Percentiles rank a stretch among this genome's conserved stretches.
Evolutionary conservation across 2,113 vertebrate genomes (phyloP).

Genomic region (Urocitellus parryii): DNA sequence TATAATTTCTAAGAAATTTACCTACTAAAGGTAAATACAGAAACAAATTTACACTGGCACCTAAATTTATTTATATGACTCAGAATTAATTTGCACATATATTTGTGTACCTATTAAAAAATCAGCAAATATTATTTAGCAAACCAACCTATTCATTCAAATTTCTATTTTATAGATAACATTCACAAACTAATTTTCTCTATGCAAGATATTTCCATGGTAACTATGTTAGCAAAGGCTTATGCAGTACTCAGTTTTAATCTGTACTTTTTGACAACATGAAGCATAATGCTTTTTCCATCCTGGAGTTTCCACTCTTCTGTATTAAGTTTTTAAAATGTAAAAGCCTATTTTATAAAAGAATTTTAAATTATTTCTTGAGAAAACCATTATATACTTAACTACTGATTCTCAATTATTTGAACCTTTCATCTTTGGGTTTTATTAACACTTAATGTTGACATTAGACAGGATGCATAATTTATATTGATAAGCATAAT

Average conservation of each 20-base stretch:
- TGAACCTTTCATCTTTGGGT: slow-evolving; percentile 60
- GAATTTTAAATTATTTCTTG: slow-evolving; percentile 71
- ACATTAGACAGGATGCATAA: background rate
- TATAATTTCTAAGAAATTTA: slow-evolving; percentile 36
- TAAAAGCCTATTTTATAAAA: slow-evolving; percentile 59
- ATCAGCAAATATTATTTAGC: slow-evolving; percentile 13
- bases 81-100: background rate
- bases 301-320: slow-evolving; percentile 39
- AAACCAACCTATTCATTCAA: slow-evolving; percentile 65
- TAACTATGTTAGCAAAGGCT: slow-evolving; percentile 47
- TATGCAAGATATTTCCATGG: slow-evolving; percentile 62
- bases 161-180: slow-evolving; percentile 74
- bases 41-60: slow-evolving; percentile 31
- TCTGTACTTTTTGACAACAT: slow-evolving; percentile 76
- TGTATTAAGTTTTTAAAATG: slow-evolving; percentile 46
- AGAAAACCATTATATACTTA: slow-evolving; percentile 56
- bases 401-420: slow-evolving; percentile 44
- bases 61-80: slow-evolving; percentile 5
- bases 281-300: slow-evolving; percentile 68
- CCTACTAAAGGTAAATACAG: slow-evolving; percentile 20
- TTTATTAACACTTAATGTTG: slow-evolving; percentile 19
- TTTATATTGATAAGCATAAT: background rate
- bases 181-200: slow-evolving; percentile 59
- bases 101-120: background rate
- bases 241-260: slow-evolving; percentile 71